Base-by-base conservation (phyloP, 2,888 invertebrate species). In the Shargacucullia verbasci region DNA sequence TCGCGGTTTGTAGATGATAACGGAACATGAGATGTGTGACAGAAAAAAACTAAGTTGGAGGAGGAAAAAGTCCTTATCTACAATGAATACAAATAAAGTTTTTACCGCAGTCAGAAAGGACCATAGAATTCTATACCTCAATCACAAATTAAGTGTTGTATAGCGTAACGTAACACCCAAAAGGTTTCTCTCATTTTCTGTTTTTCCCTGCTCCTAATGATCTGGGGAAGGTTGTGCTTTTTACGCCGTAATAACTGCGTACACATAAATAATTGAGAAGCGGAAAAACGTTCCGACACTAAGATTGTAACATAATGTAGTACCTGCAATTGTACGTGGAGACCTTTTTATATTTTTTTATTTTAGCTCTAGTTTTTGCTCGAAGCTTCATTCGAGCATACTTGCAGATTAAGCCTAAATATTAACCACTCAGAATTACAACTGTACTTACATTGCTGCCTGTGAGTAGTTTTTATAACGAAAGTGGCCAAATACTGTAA, bases 171-270 rank as follows among this genome's bases (percentile, higher is more conserved):
- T 57, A 60, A 77, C 69, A 73, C 68, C 73, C 59, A 65, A 78
- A 76, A 78, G 78, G 72, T 76, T 79, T 75, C 71, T 78, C 70
- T 70, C 75, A 74, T 79, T 80, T 82, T 74, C 76, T 76, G 73
- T 75, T 80, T 72, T 81, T 71, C 76, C 70, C 63, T 65, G 69
- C 71, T 71, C 74, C 76, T 82, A 82, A 82, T 81, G 82, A 82
- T 74, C 75, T 74, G 63, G 59, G 75, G 71, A 76, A 76, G 73
- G 73, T 68, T 69, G 73, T 73, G 49, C 75, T 76, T 81, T 81
- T 80, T 77, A 77, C 76, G 57, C 71, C 67, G 73, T 76, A 78
- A 77, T 80, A 81, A 75, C 76, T 59, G 65, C 63, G 64, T 66
- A 54, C 72, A 59, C 78, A 69, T 77, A 77, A 75, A 75, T 74